Conservation (phyloP, 2,888 invertebrate species). For the Hypomecis punctinalis region DNA sequence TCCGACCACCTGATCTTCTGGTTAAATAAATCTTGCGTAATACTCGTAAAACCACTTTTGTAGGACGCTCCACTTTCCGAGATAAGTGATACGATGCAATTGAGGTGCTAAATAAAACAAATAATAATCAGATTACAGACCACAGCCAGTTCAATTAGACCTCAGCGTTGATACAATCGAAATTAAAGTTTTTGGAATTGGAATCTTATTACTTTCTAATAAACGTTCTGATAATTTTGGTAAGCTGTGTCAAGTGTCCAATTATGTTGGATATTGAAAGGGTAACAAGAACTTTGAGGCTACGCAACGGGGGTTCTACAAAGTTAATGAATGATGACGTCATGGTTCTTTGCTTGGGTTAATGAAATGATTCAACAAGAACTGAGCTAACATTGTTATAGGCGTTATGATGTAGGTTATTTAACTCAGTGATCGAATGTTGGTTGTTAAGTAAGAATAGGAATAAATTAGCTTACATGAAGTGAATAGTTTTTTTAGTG, state of each 20-base stretch:
- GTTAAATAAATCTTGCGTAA: slow-evolving; percentile 28
- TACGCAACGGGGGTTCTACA: slow-evolving; percentile 23
- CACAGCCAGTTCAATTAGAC: slow-evolving; percentile 9
- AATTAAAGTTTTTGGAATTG: neutral
- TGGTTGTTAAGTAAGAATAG: slow-evolving; percentile 15
- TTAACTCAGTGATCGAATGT: slow-evolving; percentile 23
- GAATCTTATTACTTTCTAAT: slow-evolving; percentile 7
- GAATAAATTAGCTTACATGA: slow-evolving; percentile 10
- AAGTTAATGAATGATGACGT: slow-evolving; percentile 28
- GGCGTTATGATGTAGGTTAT: slow-evolving; percentile 15
- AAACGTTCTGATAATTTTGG: neutral
- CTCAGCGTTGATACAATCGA: neutral
- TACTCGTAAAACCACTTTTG: slow-evolving; percentile 32
- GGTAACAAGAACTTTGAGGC: neutral
- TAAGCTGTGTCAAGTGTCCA: neutral
- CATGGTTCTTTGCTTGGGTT: slow-evolving; percentile 20
- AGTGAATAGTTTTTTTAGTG: neutral
- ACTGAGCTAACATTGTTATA: slow-evolving; percentile 10
- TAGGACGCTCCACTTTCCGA: slow-evolving; percentile 43
- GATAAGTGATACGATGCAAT: slow-evolving; percentile 33
- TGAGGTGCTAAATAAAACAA: slow-evolving; percentile 32
- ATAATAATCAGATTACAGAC: slow-evolving; percentile 23
- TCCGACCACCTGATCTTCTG: slow-evolving; percentile 24
- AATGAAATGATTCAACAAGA: slow-evolving; percentile 19
- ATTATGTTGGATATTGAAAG: slow-evolving; percentile 1